A percentile compares a stretch with the other conserved stretches of the same genome.
These are phyloP conservation scores for Hypotaenidia okinawae DNA, from an alignment of 2,797 vertebrate species.

Conservation along the genomic window DNA sequence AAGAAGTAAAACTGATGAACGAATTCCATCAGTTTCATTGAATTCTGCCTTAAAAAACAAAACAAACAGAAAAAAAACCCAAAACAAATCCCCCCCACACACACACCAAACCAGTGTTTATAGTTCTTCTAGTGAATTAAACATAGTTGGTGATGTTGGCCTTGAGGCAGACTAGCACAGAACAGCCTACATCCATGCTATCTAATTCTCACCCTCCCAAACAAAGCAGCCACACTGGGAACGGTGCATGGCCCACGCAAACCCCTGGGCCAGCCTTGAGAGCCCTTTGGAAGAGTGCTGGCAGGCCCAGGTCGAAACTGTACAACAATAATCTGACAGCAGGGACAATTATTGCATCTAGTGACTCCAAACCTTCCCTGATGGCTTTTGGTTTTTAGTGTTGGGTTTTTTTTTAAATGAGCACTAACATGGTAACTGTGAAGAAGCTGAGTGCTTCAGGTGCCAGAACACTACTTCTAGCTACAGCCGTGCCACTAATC, in stretches of 20 bases:
- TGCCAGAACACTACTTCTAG: background rate
- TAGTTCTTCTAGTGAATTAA: background rate
- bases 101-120: background rate
- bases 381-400: background rate
- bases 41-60: background rate
- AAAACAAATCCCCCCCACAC: background rate
- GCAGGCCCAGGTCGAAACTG: background rate
- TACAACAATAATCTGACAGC: background rate
- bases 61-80: no score
- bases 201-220: background rate
- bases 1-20: slow-evolving; percentile 37
- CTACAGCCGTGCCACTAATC: background rate
- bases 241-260: accelerated
- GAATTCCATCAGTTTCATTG: slow-evolving; percentile 14
- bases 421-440: accelerated
- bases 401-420: background rate
- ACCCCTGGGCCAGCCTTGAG: background rate
- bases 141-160: background rate
- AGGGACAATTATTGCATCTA: background rate
- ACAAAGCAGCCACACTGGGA: background rate
- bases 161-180: background rate
- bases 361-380: background rate
- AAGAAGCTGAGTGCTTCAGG: background rate
- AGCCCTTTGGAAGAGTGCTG: background rate
- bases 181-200: background rate